Evolutionary conservation across 2,797 vertebrate genomes (phyloP), one percentile per base, ranked within the genome.

Genomic region (Nyctalus aviator): DNA sequence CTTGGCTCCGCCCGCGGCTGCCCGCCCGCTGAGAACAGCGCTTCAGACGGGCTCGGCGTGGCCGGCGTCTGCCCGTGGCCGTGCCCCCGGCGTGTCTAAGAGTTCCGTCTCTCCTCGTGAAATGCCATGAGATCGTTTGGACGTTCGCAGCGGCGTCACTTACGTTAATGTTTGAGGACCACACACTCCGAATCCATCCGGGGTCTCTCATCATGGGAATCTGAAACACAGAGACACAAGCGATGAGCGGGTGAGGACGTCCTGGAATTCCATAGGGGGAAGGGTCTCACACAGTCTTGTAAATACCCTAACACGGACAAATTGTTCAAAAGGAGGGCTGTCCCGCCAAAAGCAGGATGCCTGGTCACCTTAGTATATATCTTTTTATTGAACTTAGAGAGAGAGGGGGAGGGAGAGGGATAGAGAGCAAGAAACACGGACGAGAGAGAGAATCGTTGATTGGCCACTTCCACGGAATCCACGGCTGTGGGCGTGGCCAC

Each of bases 201-300:
- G 98, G 98, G 96, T 98, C 98, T 96, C 97, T 98, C 98, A 98
- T 98, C 76, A 98, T 46, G 0, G 98, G 98, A 94, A 98, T 98
- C 98, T 98, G 96, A 84, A 98, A 95, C 91, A 95, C 92, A 97
- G 76, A 86, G 83, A 73, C 32, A 90, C 32, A 27, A 55, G 77
- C 86, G 76, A 82, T 75, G 11, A 25, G 81, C 23, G 44, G 69
- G 62, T 11, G 68, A 75, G 32, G 53, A 18, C 8, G 3, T 23
- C 77, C 92, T 90, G n/a, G 75, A 89, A 62, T 25, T 1, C 12
- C 21, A 46, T 9, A 2, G 8, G 2, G 35, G 5, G 21, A 1
- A 13, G 1, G 1, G 8, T 1, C 5, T 6, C 27, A 44, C n/a
- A 32, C 11, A 35, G 9, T 27, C 66, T 8, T 2, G 14, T 12